A percentile compares a stretch with the other conserved stretches of the same genome.
Conservation (phyloP, 2,113 vertebrate genomes). For the Catharus fuscescens region DNA sequence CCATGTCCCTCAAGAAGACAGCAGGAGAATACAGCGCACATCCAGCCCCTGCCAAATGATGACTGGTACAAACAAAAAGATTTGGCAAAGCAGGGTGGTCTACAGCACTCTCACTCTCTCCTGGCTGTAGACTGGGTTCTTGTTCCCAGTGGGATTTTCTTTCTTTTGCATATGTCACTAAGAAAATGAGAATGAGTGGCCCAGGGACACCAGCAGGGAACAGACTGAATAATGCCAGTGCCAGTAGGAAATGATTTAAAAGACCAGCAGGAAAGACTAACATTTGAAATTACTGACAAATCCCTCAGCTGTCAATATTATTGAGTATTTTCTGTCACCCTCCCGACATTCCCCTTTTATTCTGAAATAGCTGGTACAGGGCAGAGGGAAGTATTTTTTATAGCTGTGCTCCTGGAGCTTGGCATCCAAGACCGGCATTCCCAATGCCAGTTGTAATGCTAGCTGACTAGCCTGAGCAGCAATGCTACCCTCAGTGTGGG, state of each 20-base stretch:
- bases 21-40: neutral
- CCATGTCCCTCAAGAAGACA: neutral
- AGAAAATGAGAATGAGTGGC: neutral
- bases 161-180: neutral
- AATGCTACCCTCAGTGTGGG: neutral
- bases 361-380: conserved; percentile 1
- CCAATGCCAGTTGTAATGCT: neutral
- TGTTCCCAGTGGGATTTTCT: neutral
- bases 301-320: neutral
- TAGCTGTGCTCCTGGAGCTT: neutral
- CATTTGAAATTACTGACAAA: neutral
- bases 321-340: neutral
- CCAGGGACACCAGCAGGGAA: neutral
- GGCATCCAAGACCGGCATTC: neutral
- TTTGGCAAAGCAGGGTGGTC: neutral
- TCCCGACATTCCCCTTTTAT: neutral
- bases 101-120: neutral
- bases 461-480: neutral
- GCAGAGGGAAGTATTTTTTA: neutral
- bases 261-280: neutral
- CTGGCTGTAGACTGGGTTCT: neutral
- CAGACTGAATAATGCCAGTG: neutral
- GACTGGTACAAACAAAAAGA: neutral
- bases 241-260: neutral
- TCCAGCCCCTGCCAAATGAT: neutral